Percentiles rank a stretch among this genome's conserved stretches.
Conservation (phyloP, 1,140 invertebrate genomes). For the Brachionus koreanus region DNA sequence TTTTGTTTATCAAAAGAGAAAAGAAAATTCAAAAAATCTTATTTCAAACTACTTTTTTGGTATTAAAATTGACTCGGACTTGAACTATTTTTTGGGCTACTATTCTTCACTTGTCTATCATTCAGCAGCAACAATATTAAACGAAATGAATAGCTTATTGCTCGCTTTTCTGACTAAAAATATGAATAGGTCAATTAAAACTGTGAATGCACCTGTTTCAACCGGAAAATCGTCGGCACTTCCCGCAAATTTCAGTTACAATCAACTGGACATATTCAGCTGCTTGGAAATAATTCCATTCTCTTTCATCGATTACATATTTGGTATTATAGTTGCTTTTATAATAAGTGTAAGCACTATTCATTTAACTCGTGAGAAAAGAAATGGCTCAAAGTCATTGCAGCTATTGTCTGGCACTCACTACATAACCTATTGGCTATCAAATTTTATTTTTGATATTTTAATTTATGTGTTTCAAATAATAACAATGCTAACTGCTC, state of each 20-base stretch:
- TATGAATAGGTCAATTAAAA: constrained; percentile 2
- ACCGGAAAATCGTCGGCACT: neutral
- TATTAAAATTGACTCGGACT: neutral
- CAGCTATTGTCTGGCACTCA: constrained; percentile 23
- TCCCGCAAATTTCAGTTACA: neutral
- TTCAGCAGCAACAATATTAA: constrained; percentile 4
- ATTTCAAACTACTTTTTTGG: constrained; percentile 29
- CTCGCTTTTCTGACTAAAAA: neutral
- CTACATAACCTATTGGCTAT: constrained; percentile 11
- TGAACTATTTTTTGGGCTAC: neutral
- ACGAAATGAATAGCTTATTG: neutral
- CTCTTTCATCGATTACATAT: constrained; percentile 27
- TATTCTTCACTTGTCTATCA: neutral
- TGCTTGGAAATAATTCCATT: constrained; percentile 38
- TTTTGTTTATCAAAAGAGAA: constrained; percentile 14
- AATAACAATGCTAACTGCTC: neutral
- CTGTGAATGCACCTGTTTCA: constrained; percentile 22
- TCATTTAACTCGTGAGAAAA: neutral
- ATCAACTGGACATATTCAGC: neutral
- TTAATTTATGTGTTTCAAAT: neutral
- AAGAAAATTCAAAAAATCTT: neutral
- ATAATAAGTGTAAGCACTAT: constrained; percentile 5
- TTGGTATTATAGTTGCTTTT: constrained; percentile 4
- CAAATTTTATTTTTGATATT: constrained; percentile 35
- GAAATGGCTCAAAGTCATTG: constrained; percentile 19